Conservation (phyloP, 2,113 vertebrate genomes). For the rat (Rattus norvegicus) region GRCr8 NC_086019.1:44361001-44361500, state of each 20-base stretch:
- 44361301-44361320: neutral
- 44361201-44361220: neutral
- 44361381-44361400: neutral
- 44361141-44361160: neutral
- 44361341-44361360: neutral
- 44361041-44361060: neutral
- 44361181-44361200: neutral
- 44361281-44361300: neutral
- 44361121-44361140: slow-evolving; percentile 2
- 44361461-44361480: too few relatives aligned
- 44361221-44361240: neutral
- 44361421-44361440: too few relatives aligned
- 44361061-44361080: neutral
- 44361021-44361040: neutral
- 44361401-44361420: neutral
- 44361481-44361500: too few relatives aligned
- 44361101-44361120: neutral
- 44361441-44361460: too few relatives aligned
- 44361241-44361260: neutral
- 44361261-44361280: neutral
- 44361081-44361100: neutral
- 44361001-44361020: neutral
- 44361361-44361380: neutral
- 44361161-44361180: neutral
- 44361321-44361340: neutral